Base-by-base conservation (phyloP, 2,797 vertebrate species). In the Lepilemur ruficaudatus region DNA sequence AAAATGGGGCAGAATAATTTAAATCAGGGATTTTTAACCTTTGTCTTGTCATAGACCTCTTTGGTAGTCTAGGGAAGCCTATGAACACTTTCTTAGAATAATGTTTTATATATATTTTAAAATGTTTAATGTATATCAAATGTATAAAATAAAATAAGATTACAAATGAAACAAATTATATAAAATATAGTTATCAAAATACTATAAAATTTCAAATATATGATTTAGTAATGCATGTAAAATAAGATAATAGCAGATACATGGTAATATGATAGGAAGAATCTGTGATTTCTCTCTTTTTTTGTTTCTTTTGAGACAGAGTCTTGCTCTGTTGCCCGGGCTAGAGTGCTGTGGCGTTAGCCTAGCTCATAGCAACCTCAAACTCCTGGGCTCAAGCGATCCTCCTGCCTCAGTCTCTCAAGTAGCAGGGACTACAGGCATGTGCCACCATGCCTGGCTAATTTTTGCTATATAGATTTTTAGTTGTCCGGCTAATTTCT, bases 61-160 rank as follows among this genome's bases (percentile, higher is more conserved):
- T 46, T 50, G 43, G 5, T 57, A 28, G 48, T 80, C 20, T 59
- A 30, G 57, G 32, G 32, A 95, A 43, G 59, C 28, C 43, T 89
- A 4, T 89, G 67, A 94, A 94, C 41, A 11, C 28, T 76, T n/a
- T 93, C n/a, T 55, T 70, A 84, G 87, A 59, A 67, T 81, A 83
- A 78, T 72, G 50, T 83, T 93, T 93, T 82, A 79, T 35, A 30
- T 91, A 35, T 85, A 78, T 83, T 81, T 85, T 50, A 78, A 73
- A 50, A 91, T 15, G 23, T 80, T 72, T 89, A 84, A 73, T 95
- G 13, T 91, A 86, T 76, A 59, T 81, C 59, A 72, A 88, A 72
- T 78, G 30, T 35, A 48, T 86, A 65, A 72, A 73, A 82, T 83
- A 57, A 70, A 86, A 83, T 35, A 32, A 43, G 59, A 78, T 89